Percentiles rank a stretch among this genome's conserved stretches.
Evolutionary conservation across 2,113 vertebrate genomes (phyloP).

Genomic region (Formicarius rufipectus): DNA sequence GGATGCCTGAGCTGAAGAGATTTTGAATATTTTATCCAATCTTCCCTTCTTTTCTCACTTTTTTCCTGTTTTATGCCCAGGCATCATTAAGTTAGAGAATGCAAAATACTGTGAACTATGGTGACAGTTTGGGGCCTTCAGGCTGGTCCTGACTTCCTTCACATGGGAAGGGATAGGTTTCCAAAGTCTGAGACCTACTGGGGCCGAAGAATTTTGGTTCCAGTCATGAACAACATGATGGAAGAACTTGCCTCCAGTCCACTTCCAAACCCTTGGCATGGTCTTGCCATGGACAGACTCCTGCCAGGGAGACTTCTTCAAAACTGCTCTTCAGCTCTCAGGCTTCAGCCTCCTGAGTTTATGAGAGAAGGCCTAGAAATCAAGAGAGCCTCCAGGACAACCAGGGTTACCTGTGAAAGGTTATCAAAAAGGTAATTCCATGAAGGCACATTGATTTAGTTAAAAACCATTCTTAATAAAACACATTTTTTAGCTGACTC

Average conservation of each 20-base stretch:
- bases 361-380: background rate
- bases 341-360: background rate
- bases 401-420: background rate
- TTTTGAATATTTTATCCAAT: background rate
- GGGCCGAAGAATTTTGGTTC: background rate
- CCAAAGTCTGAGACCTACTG: background rate
- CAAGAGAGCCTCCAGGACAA: background rate
- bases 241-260: background rate
- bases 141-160: background rate
- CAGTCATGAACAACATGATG: background rate
- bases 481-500: background rate
- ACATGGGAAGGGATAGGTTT: rapidly evolving
- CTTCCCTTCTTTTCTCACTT: background rate
- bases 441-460: background rate
- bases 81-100: background rate
- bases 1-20: background rate
- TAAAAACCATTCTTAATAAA: background rate
- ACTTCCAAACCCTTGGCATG: background rate
- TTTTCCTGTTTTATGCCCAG: background rate
- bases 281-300: background rate
- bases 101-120: background rate
- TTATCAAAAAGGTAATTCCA: background rate
- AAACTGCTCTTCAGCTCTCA: background rate
- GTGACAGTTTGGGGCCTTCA: background rate
- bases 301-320: background rate